Conservation (phyloP, 2,888 invertebrate species). For the Lepidocyrtoides sp. region DNA sequence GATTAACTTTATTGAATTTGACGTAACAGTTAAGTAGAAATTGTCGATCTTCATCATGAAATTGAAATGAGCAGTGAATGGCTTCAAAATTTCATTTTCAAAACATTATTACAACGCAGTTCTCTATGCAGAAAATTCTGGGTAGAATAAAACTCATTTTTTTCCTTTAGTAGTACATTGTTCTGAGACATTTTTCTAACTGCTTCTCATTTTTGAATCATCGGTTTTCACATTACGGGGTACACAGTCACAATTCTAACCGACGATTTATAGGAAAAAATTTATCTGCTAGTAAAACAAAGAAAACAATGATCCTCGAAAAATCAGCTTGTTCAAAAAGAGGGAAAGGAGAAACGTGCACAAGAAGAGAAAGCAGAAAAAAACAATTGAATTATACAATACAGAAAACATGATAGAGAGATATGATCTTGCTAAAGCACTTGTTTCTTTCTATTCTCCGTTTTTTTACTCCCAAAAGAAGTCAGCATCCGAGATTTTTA, state of each 20-base stretch:
- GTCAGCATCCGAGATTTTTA: slow-evolving; percentile 53
- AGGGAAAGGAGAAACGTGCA: slow-evolving; percentile 4
- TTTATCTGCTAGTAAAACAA: too few relatives aligned
- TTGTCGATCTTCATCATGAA: not conserved
- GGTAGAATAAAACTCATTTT: too few relatives aligned
- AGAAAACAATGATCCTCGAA: not conserved
- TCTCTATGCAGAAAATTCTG: too few relatives aligned
- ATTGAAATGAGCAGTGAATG: not conserved
- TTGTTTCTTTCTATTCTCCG: not conserved
- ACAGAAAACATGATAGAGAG: slow-evolving; percentile 35
- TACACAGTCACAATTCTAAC: too few relatives aligned
- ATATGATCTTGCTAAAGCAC: slow-evolving; percentile 21
- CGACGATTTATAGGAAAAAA: too few relatives aligned
- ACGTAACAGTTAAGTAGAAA: not conserved
- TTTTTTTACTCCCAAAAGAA: not conserved
- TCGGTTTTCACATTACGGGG: too few relatives aligned
- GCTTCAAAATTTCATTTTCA: slow-evolving; percentile 5
- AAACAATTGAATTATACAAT: slow-evolving; percentile 71
- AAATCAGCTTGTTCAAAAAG: not conserved
- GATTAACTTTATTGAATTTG: slow-evolving; percentile 13
- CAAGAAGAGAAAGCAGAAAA: slow-evolving; percentile 48
- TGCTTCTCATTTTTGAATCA: too few relatives aligned
- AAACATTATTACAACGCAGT: too few relatives aligned
- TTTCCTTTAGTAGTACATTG: not conserved
- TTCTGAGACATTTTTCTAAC: too few relatives aligned